Conservation (phyloP, 2,888 invertebrate species). For the Trichopoda pennipes region DNA sequence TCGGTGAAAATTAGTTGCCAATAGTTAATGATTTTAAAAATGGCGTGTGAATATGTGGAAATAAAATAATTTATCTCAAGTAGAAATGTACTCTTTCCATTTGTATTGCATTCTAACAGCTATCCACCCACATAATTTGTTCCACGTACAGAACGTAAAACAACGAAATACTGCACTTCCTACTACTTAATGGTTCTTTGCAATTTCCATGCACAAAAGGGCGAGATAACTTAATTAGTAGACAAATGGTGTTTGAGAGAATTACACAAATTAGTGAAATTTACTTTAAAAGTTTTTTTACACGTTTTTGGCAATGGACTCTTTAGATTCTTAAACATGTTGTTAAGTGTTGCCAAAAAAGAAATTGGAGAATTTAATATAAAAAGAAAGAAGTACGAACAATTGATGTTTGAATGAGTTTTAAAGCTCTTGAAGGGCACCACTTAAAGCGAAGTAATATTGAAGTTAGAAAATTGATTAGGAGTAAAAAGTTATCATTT, state of each 20-base stretch:
- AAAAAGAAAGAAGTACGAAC: neutral
- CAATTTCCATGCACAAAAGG: neutral
- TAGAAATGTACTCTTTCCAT: too few relatives aligned
- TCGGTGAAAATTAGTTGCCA: too few relatives aligned
- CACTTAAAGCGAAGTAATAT: too few relatives aligned
- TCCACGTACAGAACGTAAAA: neutral
- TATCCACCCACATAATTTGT: too few relatives aligned
- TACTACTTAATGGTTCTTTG: neutral
- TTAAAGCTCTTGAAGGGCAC: too few relatives aligned
- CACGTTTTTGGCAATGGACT: neutral
- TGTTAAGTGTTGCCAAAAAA: conserved; percentile 13
- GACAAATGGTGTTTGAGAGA: conserved; percentile 39
- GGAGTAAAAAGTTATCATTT: too few relatives aligned
- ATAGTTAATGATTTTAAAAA: too few relatives aligned
- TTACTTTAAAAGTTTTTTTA: conserved; percentile 4
- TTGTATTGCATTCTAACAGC: neutral
- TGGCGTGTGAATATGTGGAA: too few relatives aligned
- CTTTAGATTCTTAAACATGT: neutral
- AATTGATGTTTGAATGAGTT: too few relatives aligned
- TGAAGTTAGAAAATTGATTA: too few relatives aligned
- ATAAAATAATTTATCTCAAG: too few relatives aligned
- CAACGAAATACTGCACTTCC: neutral
- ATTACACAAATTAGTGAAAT: conserved; percentile 53
- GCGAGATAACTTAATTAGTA: conserved; percentile 53
- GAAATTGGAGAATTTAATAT: conserved; percentile 26